Evolutionary conservation across 2,888 invertebrate genomes (phyloP).

Genomic region (Torymus texanus): DNA sequence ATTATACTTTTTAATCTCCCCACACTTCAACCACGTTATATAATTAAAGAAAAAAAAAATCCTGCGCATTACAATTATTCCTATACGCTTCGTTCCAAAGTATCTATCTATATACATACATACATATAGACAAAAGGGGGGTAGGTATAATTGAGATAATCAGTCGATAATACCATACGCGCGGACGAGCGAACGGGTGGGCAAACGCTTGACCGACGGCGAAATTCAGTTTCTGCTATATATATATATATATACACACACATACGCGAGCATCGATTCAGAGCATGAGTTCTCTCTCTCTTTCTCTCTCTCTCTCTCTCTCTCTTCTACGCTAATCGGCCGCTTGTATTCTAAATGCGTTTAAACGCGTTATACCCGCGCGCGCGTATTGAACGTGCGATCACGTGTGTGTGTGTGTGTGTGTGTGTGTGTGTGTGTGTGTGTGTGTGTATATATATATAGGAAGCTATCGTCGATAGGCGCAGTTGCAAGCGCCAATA

Average conservation of each 20-base stretch:
- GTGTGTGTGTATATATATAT: slow-evolving; percentile 39
- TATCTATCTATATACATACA: too few species aligned
- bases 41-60: too few species aligned
- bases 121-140: slow-evolving; percentile 6
- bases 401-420: neutral
- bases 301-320: too few species aligned
- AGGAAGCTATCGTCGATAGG: slow-evolving; percentile 45
- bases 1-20: too few species aligned
- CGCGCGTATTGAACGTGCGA: slow-evolving; percentile 42
- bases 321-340: slow-evolving; percentile 18
- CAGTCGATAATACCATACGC: slow-evolving; percentile 26
- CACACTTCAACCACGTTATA: too few species aligned
- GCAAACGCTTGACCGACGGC: neutral
- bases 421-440: too few species aligned
- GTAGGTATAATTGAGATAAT: slow-evolving; percentile 44
- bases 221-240: slow-evolving; percentile 35
- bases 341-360: slow-evolving; percentile 40
- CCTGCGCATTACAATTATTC: too few species aligned
- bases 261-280: slow-evolving; percentile 32
- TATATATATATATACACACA: too few species aligned
- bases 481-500: slow-evolving; percentile 28
- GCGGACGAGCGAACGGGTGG: too few species aligned
- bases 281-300: neutral
- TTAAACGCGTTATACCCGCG: slow-evolving; percentile 14
- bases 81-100: too few species aligned